phyloP scores from a whole-genome alignment of 2,113 vertebrate genomes.

The Glaucomys volans region DNA sequence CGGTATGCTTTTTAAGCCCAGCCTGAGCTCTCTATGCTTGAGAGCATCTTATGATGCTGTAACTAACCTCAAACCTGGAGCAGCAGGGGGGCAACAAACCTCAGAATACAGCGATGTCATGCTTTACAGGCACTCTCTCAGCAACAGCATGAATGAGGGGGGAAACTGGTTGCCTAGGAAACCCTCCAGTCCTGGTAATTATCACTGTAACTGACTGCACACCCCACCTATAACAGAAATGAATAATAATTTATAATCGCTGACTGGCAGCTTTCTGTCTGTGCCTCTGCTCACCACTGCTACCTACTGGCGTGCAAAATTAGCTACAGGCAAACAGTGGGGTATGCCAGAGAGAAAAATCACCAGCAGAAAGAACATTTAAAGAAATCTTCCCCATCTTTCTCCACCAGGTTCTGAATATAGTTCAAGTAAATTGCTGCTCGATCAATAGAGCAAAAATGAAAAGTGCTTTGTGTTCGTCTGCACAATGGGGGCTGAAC shows the following conservation, averaged over 20 bases:
- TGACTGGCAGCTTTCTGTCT: constrained; percentile 94
- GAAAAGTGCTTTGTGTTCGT: constrained; percentile 61
- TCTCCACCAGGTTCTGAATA: constrained; percentile 49
- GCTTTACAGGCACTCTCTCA: constrained; percentile 89
- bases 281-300: constrained; percentile 90
- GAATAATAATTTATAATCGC: constrained; percentile 96
- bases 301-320: constrained; percentile 88
- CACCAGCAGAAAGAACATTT: not conserved
- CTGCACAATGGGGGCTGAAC: constrained; percentile 32
- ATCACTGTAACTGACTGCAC: constrained; percentile 99
- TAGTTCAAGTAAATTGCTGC: constrained; percentile 63
- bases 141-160: constrained; percentile 91
- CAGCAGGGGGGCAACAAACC: constrained; percentile 89
- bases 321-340: constrained; percentile 75
- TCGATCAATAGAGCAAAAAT: constrained; percentile 66
- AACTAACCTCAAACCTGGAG: constrained; percentile 90
- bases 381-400: constrained; percentile 22
- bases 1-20: constrained; percentile 87
- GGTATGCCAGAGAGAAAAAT: not conserved
- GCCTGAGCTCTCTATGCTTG: constrained; percentile 88
- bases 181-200: constrained; percentile 98
- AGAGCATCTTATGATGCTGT: constrained; percentile 89
- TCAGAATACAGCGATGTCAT: constrained; percentile 93
- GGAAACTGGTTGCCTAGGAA: constrained; percentile 96
- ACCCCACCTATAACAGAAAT: constrained; percentile 99